Conservation (phyloP, 2,888 invertebrate species). For the Rambutsinella grinnellia region DNA sequence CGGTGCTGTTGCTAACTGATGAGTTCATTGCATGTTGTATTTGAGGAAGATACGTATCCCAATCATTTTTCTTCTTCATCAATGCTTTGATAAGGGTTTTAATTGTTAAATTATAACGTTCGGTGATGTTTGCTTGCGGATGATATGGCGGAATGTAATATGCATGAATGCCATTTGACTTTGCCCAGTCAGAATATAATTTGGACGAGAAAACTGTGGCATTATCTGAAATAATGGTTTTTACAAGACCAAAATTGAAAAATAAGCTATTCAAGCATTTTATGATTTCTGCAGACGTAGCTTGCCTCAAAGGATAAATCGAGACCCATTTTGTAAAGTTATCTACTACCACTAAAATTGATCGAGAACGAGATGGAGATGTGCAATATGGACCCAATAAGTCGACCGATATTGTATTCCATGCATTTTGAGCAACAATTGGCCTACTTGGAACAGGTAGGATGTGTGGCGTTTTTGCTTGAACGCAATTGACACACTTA, state of each 20-base stretch:
- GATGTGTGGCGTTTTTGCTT: constrained; percentile 8
- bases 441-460: constrained; percentile 3
- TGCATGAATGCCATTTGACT: constrained; percentile 19
- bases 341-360: constrained; percentile 40
- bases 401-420: constrained; percentile 19
- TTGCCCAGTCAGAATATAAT: constrained; percentile 19
- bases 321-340: constrained; percentile 43
- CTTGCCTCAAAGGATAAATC: constrained; percentile 33
- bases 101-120: constrained; percentile 44
- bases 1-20: neutral
- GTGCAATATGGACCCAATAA: constrained; percentile 50
- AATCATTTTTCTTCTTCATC: constrained; percentile 15
- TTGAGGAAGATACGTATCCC: constrained; percentile 11
- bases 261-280: constrained; percentile 16
- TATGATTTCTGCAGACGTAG: constrained; percentile 11
- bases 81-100: constrained; percentile 34
- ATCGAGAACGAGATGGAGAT: constrained; percentile 4
- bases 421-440: constrained; percentile 9
- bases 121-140: constrained; percentile 45
- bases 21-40: neutral
- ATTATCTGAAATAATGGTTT: constrained; percentile 36
- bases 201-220: constrained; percentile 31
- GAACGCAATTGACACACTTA: constrained; percentile 36
- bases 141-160: constrained; percentile 42
- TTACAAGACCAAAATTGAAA: constrained; percentile 30